Evolutionary conservation across 2,888 invertebrate species (phyloP).

Genomic region (Yponomeuta plumbellus): DNA sequence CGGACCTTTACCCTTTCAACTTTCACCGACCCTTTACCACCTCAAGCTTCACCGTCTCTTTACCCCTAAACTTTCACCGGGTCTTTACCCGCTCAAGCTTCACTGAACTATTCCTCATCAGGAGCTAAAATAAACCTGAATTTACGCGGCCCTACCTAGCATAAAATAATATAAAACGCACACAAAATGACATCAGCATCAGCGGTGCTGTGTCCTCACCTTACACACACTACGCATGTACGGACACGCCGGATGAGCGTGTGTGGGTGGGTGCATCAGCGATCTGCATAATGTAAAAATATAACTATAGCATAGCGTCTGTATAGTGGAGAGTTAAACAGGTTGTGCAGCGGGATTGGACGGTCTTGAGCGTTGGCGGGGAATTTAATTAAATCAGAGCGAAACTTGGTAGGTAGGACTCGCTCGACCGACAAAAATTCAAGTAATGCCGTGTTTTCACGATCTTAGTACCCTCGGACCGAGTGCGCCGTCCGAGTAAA

Average conservation of each 20-base stretch:
- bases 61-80: too few species aligned
- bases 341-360: constrained; percentile 21
- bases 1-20: too few species aligned
- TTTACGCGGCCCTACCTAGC: not conserved
- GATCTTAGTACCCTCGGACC: too few species aligned
- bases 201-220: not conserved
- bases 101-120: too few species aligned
- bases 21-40: too few species aligned
- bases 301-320: constrained; percentile 21
- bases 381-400: not conserved
- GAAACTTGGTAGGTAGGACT: too few species aligned
- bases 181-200: not conserved
- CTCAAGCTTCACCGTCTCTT: too few species aligned
- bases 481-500: too few species aligned
- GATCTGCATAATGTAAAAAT: constrained; percentile 30
- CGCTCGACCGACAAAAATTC: too few species aligned
- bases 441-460: too few species aligned
- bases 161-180: not conserved
- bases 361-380: constrained; percentile 18
- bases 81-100: too few species aligned
- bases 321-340: constrained; percentile 18
- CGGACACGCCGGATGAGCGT: constrained; percentile 14
- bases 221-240: constrained; percentile 21
- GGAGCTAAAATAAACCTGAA: too few species aligned
- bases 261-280: constrained; percentile 28